A percentile compares a stretch with the other conserved stretches of the same genome.
These are phyloP conservation scores for Perodicticus potto DNA, from an alignment of 2,797 vertebrate species.

Conservation along the genomic window DNA sequence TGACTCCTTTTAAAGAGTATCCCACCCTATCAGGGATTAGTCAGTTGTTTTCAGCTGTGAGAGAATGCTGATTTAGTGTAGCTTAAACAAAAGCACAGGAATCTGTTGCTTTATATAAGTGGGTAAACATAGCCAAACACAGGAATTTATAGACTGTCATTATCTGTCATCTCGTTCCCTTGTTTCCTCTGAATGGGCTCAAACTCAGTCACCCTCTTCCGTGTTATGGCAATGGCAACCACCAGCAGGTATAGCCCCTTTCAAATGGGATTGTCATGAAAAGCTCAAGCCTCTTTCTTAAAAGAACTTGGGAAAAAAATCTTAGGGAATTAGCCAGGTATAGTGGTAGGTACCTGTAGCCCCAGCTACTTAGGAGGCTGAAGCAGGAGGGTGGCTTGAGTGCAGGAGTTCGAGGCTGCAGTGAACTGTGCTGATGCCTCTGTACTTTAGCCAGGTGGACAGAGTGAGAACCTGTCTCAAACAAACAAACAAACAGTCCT, in stretches of 20 bases:
- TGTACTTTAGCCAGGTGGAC: too few relatives aligned
- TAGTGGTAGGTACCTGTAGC: too few relatives aligned
- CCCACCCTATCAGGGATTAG: neutral
- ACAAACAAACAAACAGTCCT: neutral
- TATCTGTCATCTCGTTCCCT: neutral
- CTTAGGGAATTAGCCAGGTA: too few relatives aligned
- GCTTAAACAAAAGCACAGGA: slow-evolving; percentile 10
- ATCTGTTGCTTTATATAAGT: slow-evolving; percentile 10
- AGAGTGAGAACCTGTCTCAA: too few relatives aligned
- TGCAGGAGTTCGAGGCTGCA: too few relatives aligned
- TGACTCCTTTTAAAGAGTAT: neutral
- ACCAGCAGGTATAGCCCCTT: neutral
- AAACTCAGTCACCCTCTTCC: neutral
- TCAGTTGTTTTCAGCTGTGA: slow-evolving; percentile 9
- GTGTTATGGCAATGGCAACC: neutral
- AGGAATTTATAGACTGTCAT: neutral
- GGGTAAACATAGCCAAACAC: neutral
- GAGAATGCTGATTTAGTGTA: neutral
- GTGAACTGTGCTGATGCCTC: too few relatives aligned
- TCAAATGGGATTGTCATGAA: neutral
- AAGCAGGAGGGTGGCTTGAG: too few relatives aligned
- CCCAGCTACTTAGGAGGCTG: too few relatives aligned
- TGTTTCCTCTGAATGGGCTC: neutral
- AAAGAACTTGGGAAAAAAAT: neutral
- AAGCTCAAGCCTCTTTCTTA: neutral